Evolutionary conservation across 2,888 invertebrate genomes (phyloP).

Genomic region (Melitaea athalia): DNA sequence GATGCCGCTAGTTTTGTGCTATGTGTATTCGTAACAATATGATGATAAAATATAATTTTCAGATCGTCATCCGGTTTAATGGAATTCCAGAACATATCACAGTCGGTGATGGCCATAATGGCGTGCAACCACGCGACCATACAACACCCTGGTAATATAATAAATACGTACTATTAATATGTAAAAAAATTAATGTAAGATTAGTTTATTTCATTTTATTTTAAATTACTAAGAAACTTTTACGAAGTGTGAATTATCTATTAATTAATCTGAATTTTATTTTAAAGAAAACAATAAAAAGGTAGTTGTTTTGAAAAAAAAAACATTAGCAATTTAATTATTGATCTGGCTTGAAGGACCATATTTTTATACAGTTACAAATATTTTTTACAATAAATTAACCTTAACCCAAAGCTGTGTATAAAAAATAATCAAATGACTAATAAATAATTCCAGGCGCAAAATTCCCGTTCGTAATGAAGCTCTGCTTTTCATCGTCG

Average conservation of each 20-base stretch:
- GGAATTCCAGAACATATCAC: slow-evolving; percentile 95
- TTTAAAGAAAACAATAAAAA: too few relatives aligned
- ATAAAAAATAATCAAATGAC: slow-evolving; percentile 18
- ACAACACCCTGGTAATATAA: slow-evolving; percentile 91
- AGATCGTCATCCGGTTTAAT: slow-evolving; percentile 94
- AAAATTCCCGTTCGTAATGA: slow-evolving; percentile 99
- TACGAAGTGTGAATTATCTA: too few relatives aligned
- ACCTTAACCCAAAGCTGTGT: too few relatives aligned
- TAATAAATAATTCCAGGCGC: slow-evolving; percentile 86
- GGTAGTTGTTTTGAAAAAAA: too few relatives aligned
- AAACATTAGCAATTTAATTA: too few relatives aligned
- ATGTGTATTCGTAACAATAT: background rate
- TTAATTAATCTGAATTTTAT: too few relatives aligned
- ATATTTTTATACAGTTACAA: background rate
- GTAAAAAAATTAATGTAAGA: too few relatives aligned
- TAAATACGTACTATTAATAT: background rate
- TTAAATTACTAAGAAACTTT: too few relatives aligned
- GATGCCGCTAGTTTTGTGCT: too few relatives aligned
- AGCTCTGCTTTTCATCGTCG: slow-evolving; percentile 96
- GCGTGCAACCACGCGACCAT: slow-evolving; percentile 98
- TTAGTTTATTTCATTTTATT: too few relatives aligned
- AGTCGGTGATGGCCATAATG: slow-evolving; percentile 97
- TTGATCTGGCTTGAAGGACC: too few relatives aligned
- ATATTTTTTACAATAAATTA: background rate
- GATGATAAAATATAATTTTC: slow-evolving; percentile 42